phyloP scores from a whole-genome alignment of 2,113 vertebrate species.

The Theropithecus gelada region DNA sequence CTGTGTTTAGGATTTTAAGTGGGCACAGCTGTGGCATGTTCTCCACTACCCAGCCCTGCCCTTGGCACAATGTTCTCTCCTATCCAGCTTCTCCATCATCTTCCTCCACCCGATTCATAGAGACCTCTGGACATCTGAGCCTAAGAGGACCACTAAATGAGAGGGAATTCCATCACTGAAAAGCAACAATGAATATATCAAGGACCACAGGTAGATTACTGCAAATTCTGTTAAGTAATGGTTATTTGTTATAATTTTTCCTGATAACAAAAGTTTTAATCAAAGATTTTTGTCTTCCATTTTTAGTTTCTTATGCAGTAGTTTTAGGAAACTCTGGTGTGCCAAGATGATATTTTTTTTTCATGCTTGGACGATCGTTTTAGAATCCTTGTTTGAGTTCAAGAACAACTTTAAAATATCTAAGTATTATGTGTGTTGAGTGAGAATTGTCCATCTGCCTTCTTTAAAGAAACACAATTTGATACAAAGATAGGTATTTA shows the following conservation, averaged over 20 bases:
- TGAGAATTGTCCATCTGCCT: constrained; percentile 28
- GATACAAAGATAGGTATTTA: constrained; percentile 32
- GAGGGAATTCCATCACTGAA: neutral
- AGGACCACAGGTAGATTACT: neutral
- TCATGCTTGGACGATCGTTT: constrained; percentile 28
- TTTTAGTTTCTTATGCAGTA: constrained; percentile 5
- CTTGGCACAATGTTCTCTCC: neutral
- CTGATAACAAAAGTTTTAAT: neutral
- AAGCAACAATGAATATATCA: neutral
- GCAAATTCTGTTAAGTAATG: neutral
- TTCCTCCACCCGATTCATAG: neutral
- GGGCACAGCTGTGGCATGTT: neutral
- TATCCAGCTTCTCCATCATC: neutral
- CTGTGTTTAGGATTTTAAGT: neutral
- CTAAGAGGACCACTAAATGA: neutral
- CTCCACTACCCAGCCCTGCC: neutral
- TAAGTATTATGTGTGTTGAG: neutral
- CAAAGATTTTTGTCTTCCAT: neutral
- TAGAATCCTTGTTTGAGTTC: constrained; percentile 55
- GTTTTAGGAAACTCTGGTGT: neutral
- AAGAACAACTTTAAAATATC: constrained; percentile 33
- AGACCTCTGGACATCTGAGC: neutral
- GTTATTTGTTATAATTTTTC: neutral
- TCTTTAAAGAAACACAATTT: constrained; percentile 46
- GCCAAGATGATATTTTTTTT: neutral